These are phyloP conservation scores for Drosophila ficusphila DNA, from an alignment of 1,140 invertebrate species.

Conservation along the genomic window DNA sequence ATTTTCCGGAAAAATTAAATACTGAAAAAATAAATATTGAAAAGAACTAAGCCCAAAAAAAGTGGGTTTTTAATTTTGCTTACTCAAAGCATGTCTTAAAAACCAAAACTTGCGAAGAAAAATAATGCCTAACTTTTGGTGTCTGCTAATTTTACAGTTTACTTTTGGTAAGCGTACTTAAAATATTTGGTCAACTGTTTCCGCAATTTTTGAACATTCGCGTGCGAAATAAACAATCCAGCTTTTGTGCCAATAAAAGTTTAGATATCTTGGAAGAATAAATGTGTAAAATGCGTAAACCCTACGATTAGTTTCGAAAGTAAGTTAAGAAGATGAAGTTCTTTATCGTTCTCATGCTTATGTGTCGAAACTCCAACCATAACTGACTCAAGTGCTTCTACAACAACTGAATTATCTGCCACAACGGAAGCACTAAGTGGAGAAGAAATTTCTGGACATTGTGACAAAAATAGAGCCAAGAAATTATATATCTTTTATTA, in stretches of 20 bases:
- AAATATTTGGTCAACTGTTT: background rate
- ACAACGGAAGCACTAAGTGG: background rate
- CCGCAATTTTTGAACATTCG: background rate
- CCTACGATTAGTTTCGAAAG: background rate
- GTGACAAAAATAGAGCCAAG: background rate
- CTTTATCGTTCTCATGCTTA: background rate
- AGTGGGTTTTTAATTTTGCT: too few relatives aligned
- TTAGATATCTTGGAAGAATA: background rate
- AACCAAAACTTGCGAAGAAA: too few relatives aligned
- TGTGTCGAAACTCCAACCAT: background rate
- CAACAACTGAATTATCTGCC: too few relatives aligned
- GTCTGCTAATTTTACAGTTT: too few relatives aligned
- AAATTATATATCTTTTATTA: conserved; percentile 20
- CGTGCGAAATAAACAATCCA: background rate
- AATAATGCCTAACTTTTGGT: too few relatives aligned
- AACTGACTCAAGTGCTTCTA: background rate
- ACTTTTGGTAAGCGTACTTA: too few relatives aligned
- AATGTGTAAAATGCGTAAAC: background rate
- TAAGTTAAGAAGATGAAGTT: conserved; percentile 11
- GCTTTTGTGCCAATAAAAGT: background rate
- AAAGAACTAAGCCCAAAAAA: background rate
- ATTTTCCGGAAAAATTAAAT: background rate
- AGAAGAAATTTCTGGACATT: background rate
- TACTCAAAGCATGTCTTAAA: too few relatives aligned
- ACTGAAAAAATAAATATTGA: background rate